These are phyloP conservation scores for Agrenia bidenticulata DNA, from an alignment of 2,888 invertebrate genomes.

Conservation along the genomic window DNA sequence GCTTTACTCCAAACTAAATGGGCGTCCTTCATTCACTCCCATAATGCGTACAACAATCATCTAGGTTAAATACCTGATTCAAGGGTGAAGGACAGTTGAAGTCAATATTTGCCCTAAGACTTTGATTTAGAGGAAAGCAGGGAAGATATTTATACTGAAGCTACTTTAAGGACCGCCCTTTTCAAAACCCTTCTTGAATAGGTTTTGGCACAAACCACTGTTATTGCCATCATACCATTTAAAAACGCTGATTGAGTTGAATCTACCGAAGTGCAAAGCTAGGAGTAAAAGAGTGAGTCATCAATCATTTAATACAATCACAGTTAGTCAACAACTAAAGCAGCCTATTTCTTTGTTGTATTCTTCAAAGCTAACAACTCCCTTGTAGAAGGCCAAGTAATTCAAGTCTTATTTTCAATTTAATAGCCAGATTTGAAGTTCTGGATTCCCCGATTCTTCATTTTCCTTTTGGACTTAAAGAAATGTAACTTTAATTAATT, in stretches of 20 bases:
- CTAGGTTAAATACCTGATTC: conserved; percentile 38
- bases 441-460: too few relatives aligned
- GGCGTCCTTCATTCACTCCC: conserved; percentile 53
- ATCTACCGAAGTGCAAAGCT: too few relatives aligned
- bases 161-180: not conserved
- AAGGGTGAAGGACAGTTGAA: not conserved
- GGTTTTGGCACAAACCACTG: conserved; percentile 14
- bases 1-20: conserved; percentile 53
- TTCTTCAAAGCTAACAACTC: too few relatives aligned
- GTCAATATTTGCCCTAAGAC: not conserved
- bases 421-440: too few relatives aligned
- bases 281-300: not conserved
- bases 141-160: not conserved
- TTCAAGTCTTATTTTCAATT: not conserved
- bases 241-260: too few relatives aligned
- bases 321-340: conserved; percentile 2
- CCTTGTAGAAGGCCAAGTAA: conserved; percentile 28
- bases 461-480: too few relatives aligned
- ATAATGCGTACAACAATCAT: conserved; percentile 51
- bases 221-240: too few relatives aligned
- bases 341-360: not conserved
- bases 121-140: not conserved
- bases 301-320: conserved; percentile 5
- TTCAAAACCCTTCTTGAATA: not conserved
- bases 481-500: too few relatives aligned